Conservation (phyloP, 2,888 invertebrate genomes). For the Cataglyphis albicans region DNA sequence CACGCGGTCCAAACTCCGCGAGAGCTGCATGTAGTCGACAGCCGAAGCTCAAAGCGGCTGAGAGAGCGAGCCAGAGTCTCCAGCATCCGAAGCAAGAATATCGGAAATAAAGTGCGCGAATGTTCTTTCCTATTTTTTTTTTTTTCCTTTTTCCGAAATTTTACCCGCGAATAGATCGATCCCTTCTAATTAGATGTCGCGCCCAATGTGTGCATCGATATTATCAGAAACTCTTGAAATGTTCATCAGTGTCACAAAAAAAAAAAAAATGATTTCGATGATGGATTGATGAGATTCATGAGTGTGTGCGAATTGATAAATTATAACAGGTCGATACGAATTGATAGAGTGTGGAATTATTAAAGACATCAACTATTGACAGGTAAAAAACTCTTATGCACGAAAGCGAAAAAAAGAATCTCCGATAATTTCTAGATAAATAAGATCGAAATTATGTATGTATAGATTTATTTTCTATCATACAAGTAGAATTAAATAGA, state of each 20-base stretch:
- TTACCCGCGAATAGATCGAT: not conserved
- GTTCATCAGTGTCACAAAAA: not conserved
- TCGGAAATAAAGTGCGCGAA: not conserved
- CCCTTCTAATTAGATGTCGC: slow-evolving; percentile 2
- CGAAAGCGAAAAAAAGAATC: not conserved
- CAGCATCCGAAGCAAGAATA: slow-evolving; percentile 41
- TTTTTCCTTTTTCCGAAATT: not conserved
- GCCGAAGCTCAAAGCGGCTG: slow-evolving; percentile 54
- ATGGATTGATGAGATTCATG: slow-evolving; percentile 15
- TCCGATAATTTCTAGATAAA: not conserved
- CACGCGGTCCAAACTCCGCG: slow-evolving; percentile 73
- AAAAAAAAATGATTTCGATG: not conserved
- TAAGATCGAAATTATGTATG: not conserved
- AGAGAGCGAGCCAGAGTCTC: slow-evolving; percentile 71
- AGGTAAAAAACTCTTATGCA: slow-evolving; percentile 24
- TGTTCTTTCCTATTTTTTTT: not conserved
- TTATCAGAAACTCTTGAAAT: not conserved
- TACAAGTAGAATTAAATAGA: not conserved
- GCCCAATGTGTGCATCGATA: not conserved
- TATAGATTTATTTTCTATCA: not conserved
- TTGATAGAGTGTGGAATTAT: not conserved
- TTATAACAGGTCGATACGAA: not conserved
- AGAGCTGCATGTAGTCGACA: slow-evolving; percentile 59
- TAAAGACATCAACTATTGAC: not conserved
- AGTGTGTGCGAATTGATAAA: slow-evolving; percentile 12